phyloP scores from a whole-genome alignment of 2,797 vertebrate species.

The Urophycis tenuis region DNA sequence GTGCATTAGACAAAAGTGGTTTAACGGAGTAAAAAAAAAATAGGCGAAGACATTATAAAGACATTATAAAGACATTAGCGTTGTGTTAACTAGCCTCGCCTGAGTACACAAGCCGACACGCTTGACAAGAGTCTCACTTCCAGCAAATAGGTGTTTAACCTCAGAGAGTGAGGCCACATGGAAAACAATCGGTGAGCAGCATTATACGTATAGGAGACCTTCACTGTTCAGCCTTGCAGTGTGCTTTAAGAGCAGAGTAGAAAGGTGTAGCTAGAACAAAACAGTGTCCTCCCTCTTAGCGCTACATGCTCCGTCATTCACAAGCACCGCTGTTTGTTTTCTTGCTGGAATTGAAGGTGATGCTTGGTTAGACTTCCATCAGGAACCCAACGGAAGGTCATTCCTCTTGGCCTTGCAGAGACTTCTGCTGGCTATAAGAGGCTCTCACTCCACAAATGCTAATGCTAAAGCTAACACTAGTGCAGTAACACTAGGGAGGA shows the following conservation, averaged over 20 bases:
- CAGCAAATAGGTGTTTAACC: conserved; percentile 7
- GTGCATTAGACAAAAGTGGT: neutral
- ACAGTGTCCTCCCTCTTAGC: conserved; percentile 10
- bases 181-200: neutral
- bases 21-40: neutral
- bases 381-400: conserved; percentile 55
- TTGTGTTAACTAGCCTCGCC: conserved; percentile 1
- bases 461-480: conserved; percentile 29
- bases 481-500: neutral
- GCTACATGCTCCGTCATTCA: conserved; percentile 41
- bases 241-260: neutral
- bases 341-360: conserved; percentile 48
- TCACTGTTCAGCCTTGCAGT: neutral
- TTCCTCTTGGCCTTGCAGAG: conserved; percentile 29
- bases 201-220: neutral
- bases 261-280: neutral
- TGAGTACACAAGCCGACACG: neutral
- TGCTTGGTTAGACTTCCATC: conserved; percentile 63
- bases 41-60: neutral
- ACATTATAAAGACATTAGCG: conserved; percentile 1
- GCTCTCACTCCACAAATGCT: conserved; percentile 25
- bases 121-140: conserved; percentile 5
- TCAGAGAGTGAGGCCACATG: neutral
- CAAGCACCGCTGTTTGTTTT: conserved; percentile 56
- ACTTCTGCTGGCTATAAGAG: conserved; percentile 43